Evolutionary conservation across 2,888 invertebrate genomes (phyloP), one percentile per base, ranked within the genome.

Genomic region (Tiliacea aurago): DNA sequence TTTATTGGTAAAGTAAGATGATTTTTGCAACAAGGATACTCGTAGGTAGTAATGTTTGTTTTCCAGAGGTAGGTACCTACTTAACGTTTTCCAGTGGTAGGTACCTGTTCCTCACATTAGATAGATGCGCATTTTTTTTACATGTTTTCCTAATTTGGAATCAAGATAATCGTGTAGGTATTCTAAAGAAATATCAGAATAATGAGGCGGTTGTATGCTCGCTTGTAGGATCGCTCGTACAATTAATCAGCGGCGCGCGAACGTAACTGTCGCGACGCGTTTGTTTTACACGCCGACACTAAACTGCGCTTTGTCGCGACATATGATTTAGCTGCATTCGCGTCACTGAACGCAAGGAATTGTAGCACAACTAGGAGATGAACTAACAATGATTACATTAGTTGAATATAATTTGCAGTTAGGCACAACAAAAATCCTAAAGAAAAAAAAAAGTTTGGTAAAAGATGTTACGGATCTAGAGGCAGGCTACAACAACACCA

Each of bases 231-330:
- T 58, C 28, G 77, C 68, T 61, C 20, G 37, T 47, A 80, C 79
- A 84, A 87, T 84, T 84, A 89, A 88, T 87, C 85, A 86, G 74
- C 20, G 47, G 76, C 66, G 61, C 62, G 77, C 71, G 41, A 73
- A 69, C 63, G 58, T 61, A 55, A 23, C 37, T 80, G 86, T 86
- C 84, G 77, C 64, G 80, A 56, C 70, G 87, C 83, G 80, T 86
- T 88, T 89, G 89, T 89, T 84, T 73, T 70, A 86, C 85, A 86
- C 63, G 77, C 74, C 58, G 58, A 73, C 69, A 72, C 76, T 74
- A 81, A 84, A 81, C 76, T 81, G 82, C 77, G 78, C 81, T 85
- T 79, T 77, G 80, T 75, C 71, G 73, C 63, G 70, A 76, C 68
- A 47, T 61, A 56, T 73, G 64, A 76, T 59, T n/a, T 70, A 72